Percentiles rank a stretch among this genome's conserved stretches.
Conservation (phyloP, 2,113 vertebrate species). For the Corythoichthys haematopterus region DNA sequence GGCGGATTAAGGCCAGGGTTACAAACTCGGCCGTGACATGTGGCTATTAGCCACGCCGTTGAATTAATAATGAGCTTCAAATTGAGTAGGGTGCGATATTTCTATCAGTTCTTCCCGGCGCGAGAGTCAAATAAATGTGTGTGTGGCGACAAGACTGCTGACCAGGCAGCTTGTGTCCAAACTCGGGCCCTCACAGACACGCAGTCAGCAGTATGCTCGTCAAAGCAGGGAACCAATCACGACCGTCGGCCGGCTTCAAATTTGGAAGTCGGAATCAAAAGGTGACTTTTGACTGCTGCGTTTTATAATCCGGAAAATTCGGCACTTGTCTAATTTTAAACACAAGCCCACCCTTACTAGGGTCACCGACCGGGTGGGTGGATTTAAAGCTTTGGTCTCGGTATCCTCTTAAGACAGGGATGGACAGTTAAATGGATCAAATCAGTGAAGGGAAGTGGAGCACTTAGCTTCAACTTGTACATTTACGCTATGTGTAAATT, state of each 20-base stretch:
- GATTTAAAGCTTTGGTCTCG: slow-evolving; percentile 63
- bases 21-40: slow-evolving; percentile 33
- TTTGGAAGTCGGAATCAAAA: too few relatives aligned
- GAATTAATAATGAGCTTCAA: slow-evolving; percentile 50
- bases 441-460: slow-evolving; percentile 45
- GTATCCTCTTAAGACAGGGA: slow-evolving; percentile 65
- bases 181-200: slow-evolving; percentile 64
- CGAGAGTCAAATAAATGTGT: slow-evolving; percentile 14
- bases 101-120: slow-evolving; percentile 16
- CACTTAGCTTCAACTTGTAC: slow-evolving; percentile 56
- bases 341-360: slow-evolving; percentile 8
- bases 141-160: slow-evolving; percentile 61
- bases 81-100: background rate
- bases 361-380: background rate
- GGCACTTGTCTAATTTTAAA: background rate
- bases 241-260: slow-evolving; percentile 1
- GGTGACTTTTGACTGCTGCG: too few relatives aligned
- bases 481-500: slow-evolving; percentile 30
- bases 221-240: slow-evolving; percentile 55
- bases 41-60: slow-evolving; percentile 41
- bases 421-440: slow-evolving; percentile 65
- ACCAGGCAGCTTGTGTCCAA: slow-evolving; percentile 57
- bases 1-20: slow-evolving; percentile 52
- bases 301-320: too few relatives aligned
- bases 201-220: slow-evolving; percentile 71